phyloP scores from a whole-genome alignment of 2,113 vertebrate genomes.

The Nettapus auritus region DNA sequence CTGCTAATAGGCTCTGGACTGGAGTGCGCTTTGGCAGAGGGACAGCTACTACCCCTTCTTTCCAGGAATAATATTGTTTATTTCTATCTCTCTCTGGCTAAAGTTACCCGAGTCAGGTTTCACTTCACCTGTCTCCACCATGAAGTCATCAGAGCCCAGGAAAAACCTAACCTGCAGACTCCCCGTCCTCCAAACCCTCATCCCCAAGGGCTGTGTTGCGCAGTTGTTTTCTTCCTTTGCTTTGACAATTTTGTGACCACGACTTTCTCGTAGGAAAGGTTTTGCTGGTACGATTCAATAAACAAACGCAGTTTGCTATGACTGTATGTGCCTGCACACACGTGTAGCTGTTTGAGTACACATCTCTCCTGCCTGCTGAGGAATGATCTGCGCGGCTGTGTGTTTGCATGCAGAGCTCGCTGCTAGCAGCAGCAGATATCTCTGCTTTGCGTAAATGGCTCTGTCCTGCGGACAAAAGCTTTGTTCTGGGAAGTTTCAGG shows the following conservation, averaged over 20 bases:
- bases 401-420: not conserved
- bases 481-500: constrained; percentile 30
- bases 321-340: not conserved
- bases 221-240: not conserved
- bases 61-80: constrained; percentile 72
- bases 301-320: not conserved
- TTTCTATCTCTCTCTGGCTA: constrained; percentile 54
- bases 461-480: not conserved
- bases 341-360: not conserved
- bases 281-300: not conserved
- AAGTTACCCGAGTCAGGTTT: constrained; percentile 46
- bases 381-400: too few species aligned
- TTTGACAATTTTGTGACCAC: not conserved
- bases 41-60: constrained; percentile 63
- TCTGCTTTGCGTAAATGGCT: not conserved
- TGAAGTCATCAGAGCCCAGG: not conserved
- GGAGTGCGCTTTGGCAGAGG: constrained; percentile 48
- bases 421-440: not conserved
- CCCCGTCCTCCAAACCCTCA: not conserved
- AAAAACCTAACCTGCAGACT: not conserved
- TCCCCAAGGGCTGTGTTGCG: rapidly evolving
- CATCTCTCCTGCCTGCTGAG: not conserved
- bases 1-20: constrained; percentile 42
- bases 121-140: constrained; percentile 47
- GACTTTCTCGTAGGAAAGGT: not conserved